A percentile compares a stretch with the other conserved stretches of the same genome.
These are phyloP conservation scores for Hemithea aestivaria DNA, from an alignment of 2,888 invertebrate genomes.

Conservation along the genomic window DNA sequence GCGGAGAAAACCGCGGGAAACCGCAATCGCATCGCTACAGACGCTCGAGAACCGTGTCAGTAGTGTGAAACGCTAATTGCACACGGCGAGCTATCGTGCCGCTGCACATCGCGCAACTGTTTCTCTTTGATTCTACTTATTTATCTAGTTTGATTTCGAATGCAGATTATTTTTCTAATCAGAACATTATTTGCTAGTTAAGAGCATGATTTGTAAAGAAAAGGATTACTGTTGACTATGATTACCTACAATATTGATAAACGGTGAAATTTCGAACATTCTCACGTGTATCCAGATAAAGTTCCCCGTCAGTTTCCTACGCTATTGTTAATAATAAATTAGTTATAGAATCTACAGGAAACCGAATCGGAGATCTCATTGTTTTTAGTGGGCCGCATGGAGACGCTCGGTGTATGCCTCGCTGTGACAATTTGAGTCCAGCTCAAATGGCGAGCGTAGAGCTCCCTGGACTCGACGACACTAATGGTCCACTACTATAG, in stretches of 20 bases:
- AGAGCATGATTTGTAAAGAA: too few relatives aligned
- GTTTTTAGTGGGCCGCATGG: conserved; percentile 58
- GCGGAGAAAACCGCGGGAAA: conserved; percentile 76
- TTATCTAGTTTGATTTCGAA: conserved; percentile 25
- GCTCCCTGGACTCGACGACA: conserved; percentile 56
- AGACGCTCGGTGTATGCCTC: conserved; percentile 70
- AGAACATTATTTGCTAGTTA: too few relatives aligned
- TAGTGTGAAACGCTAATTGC: conserved; percentile 77
- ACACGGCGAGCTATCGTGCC: conserved; percentile 53
- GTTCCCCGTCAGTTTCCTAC: conserved; percentile 68
- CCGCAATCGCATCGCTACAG: conserved; percentile 66
- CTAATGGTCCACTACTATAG: conserved; percentile 49
- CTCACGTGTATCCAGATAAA: conserved; percentile 56
- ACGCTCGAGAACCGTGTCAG: conserved; percentile 76
- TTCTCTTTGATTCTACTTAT: conserved; percentile 36
- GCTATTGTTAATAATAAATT: conserved; percentile 77
- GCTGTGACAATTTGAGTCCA: conserved; percentile 75
- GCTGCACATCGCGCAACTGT: conserved; percentile 44
- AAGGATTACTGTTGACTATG: too few relatives aligned
- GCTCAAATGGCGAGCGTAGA: conserved; percentile 73
- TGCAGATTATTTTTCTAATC: conserved; percentile 3
- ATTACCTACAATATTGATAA: too few relatives aligned
- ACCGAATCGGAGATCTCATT: conserved; percentile 77
- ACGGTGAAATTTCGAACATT: conserved; percentile 51
- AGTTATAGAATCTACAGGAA: conserved; percentile 77